These are phyloP conservation scores for Nipponacmea schrenckii DNA, from an alignment of 2,888 invertebrate species.

Conservation along the genomic window DNA sequence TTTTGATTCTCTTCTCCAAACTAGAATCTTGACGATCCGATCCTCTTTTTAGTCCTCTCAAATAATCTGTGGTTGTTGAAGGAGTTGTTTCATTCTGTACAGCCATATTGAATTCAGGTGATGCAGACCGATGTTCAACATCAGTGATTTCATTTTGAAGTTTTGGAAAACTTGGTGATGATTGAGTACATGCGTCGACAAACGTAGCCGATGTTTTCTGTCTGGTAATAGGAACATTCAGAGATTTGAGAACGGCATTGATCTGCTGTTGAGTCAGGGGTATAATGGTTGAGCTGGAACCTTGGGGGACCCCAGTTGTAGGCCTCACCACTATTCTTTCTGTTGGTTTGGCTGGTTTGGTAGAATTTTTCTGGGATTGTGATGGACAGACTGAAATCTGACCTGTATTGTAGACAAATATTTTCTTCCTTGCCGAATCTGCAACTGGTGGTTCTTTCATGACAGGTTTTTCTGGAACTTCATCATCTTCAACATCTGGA, in stretches of 20 bases:
- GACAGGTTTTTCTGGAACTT: conserved; percentile 15
- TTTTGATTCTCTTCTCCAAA: conserved; percentile 43
- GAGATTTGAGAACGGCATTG: conserved; percentile 50
- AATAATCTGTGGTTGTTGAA: conserved; percentile 23
- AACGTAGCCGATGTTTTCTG: conserved; percentile 29
- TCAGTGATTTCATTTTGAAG: conserved; percentile 4
- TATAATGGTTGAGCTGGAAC: conserved; percentile 35
- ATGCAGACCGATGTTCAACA: conserved; percentile 18
- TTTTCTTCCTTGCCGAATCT: conserved; percentile 14
- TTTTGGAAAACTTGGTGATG: conserved; percentile 25
- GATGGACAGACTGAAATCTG: no score
- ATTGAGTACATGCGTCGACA: conserved; percentile 39
- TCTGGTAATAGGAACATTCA: conserved; percentile 49
- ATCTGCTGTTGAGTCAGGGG: conserved; percentile 55
- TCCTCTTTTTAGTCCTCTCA: conserved; percentile 29
- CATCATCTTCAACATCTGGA: conserved; percentile 12
- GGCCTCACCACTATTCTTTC: conserved; percentile 10
- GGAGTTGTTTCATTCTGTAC: conserved; percentile 30
- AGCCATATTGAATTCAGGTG: conserved; percentile 31
- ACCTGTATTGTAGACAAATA: no score
- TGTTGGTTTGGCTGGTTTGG: conserved; percentile 1
- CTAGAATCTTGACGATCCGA: conserved; percentile 21
- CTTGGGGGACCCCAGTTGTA: conserved; percentile 39
- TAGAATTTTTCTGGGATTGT: not conserved
- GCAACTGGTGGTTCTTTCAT: conserved; percentile 21